Evolutionary conservation across 2,797 vertebrate species (phyloP).

Genomic region (Xenops minutus): DNA sequence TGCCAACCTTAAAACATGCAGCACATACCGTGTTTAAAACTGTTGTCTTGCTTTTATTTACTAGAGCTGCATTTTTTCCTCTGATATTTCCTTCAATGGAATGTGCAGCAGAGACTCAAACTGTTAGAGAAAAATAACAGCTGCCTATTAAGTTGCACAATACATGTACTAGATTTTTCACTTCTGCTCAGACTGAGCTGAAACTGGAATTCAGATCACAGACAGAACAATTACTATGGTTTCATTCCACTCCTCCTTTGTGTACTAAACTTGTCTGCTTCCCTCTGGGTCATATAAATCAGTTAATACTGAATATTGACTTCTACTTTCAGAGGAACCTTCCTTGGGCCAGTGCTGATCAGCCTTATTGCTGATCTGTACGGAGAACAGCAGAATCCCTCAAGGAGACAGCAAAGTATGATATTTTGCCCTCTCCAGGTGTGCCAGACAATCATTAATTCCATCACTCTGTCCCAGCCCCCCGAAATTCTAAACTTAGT

Average conservation of each 20-base stretch:
- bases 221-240: background rate
- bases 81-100: background rate
- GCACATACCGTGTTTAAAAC: background rate
- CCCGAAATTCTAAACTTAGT: background rate
- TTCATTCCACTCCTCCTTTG: background rate
- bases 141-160: background rate
- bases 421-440: background rate
- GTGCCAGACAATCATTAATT: background rate
- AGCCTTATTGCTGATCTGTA: background rate
- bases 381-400: background rate
- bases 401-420: background rate
- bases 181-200: background rate
- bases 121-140: background rate
- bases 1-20: background rate
- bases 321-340: background rate
- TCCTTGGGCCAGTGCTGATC: background rate
- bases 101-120: background rate
- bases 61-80: background rate
- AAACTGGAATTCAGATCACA: background rate
- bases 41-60: background rate
- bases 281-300: background rate
- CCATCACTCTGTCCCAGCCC: rapidly evolving
- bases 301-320: background rate
- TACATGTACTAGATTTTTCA: background rate
- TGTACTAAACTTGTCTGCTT: background rate